phyloP scores from a whole-genome alignment of 2,797 vertebrate species.

The Rhinoraja longicauda region DNA sequence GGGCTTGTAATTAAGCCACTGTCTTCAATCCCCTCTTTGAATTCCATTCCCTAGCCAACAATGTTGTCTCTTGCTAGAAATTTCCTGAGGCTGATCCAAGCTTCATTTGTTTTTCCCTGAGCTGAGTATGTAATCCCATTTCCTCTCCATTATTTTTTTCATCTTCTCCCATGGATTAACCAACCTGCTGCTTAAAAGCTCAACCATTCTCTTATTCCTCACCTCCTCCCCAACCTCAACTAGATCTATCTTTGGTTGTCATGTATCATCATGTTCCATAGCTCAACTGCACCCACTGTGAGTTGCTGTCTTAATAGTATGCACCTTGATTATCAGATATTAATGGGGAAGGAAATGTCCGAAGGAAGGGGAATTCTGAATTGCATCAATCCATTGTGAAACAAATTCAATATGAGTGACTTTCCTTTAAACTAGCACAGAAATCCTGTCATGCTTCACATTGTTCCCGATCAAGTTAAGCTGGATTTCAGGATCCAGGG shows the following conservation, averaged over 20 bases:
- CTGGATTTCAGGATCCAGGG: neutral
- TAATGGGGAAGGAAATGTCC: neutral
- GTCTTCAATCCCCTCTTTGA: neutral
- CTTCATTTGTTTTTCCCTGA: neutral
- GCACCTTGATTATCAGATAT: neutral
- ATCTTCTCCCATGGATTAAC: neutral
- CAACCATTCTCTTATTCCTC: neutral
- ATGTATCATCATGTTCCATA: neutral
- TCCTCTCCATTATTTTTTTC: neutral
- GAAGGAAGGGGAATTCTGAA: neutral
- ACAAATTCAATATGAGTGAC: neutral
- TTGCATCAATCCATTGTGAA: neutral
- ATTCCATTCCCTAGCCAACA: neutral
- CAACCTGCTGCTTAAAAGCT: neutral
- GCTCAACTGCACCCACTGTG: neutral
- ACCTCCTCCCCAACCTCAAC: neutral
- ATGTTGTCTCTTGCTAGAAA: neutral
- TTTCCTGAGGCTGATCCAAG: neutral
- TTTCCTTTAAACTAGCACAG: neutral
- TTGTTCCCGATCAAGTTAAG: neutral
- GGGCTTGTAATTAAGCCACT: neutral
- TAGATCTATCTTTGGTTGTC: neutral
- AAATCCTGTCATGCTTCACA: neutral
- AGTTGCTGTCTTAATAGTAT: neutral
- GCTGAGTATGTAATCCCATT: neutral